These are phyloP conservation scores for Sepioteuthis lessoniana DNA, from an alignment of 2,888 invertebrate species.

Conservation along the genomic window DNA sequence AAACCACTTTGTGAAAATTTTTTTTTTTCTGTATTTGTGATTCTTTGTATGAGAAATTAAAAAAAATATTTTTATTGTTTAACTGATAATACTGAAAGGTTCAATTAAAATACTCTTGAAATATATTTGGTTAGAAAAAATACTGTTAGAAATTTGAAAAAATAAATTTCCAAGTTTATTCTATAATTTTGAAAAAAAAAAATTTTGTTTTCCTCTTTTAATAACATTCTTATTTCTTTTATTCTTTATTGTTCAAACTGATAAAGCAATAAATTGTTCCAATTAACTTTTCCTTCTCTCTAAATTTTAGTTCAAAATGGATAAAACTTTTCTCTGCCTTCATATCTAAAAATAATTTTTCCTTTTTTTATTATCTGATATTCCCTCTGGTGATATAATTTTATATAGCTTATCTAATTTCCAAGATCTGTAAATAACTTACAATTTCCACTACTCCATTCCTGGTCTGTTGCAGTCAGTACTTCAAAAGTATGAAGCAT, in stretches of 20 bases:
- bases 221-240: background rate
- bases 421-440: slow-evolving; percentile 8
- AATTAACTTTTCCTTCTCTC: background rate
- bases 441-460: background rate
- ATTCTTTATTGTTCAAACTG: background rate
- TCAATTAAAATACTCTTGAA: too few relatives aligned
- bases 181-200: background rate
- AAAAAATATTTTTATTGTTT: too few relatives aligned
- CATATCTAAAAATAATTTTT: background rate
- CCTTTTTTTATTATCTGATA: background rate
- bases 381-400: background rate
- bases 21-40: too few relatives aligned
- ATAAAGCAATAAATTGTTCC: background rate
- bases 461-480: background rate
- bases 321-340: background rate
- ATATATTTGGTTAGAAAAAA: too few relatives aligned
- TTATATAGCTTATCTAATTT: background rate
- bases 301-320: background rate
- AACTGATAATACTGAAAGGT: too few relatives aligned
- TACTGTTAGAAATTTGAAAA: too few relatives aligned
- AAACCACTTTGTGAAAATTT: too few relatives aligned
- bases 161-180: background rate
- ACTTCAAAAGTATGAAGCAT: background rate
- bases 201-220: background rate
- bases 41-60: too few relatives aligned